A percentile compares a stretch with the other conserved stretches of the same genome.
phyloP scores from a whole-genome alignment of 2,888 invertebrate species.

The Glyphotaelius pellucidus region DNA sequence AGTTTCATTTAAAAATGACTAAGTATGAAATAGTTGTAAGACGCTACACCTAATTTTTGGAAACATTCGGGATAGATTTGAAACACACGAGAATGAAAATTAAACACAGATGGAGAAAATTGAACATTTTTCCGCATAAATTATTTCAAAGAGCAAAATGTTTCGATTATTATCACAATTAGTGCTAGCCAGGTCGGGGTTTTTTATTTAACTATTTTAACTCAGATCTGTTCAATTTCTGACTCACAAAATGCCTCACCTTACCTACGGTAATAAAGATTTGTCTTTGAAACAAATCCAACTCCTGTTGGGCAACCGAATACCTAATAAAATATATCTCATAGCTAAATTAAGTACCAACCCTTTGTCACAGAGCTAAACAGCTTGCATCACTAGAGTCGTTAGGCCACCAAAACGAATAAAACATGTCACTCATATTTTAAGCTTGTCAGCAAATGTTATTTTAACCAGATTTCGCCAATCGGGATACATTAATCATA shows the following conservation, averaged over 20 bases:
- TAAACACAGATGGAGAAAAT: too few species aligned
- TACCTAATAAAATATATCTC: not conserved
- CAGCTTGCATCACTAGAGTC: slow-evolving; percentile 3
- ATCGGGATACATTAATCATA: not conserved
- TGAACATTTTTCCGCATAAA: too few species aligned
- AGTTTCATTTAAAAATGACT: too few species aligned
- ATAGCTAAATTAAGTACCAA: not conserved
- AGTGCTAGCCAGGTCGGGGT: not conserved
- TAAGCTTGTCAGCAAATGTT: slow-evolving; percentile 31
- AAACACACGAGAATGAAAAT: too few species aligned
- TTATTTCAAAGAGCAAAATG: not conserved
- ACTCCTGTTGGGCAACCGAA: not conserved
- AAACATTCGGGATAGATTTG: too few species aligned
- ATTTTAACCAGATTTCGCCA: not conserved
- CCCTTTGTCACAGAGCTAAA: not conserved
- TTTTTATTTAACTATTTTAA: not conserved
- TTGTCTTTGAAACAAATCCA: not conserved
- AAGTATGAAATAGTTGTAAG: too few species aligned
- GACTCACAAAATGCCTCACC: not conserved
- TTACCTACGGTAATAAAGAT: not conserved
- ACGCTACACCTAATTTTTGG: too few species aligned
- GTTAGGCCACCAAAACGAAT: not conserved
- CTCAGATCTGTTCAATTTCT: not conserved
- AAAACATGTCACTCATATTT: slow-evolving; percentile 30
- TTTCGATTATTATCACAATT: not conserved